phyloP scores from a whole-genome alignment of 1,140 invertebrate species.

The Anthonomus grandis region DNA sequence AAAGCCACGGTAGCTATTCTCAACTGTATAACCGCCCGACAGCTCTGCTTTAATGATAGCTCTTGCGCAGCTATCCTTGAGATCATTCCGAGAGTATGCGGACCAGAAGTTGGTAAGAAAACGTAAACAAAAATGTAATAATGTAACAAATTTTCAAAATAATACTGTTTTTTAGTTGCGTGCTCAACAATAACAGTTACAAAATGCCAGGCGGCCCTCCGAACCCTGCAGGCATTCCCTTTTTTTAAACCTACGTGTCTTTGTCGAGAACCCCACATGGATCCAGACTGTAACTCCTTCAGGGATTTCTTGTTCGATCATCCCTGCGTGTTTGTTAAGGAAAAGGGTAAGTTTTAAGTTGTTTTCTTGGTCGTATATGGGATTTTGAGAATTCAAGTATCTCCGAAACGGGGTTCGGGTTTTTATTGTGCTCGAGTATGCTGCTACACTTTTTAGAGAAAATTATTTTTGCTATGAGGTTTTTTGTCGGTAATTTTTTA shows the following conservation, averaged over 20 bases:
- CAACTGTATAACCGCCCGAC: constrained; percentile 79
- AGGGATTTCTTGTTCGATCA: constrained; percentile 89
- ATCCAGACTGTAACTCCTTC: constrained; percentile 88
- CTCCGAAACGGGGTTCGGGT: no score
- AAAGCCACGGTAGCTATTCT: constrained; percentile 73
- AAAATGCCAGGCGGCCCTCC: constrained; percentile 84
- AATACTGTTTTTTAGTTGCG: constrained; percentile 73
- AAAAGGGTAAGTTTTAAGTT: constrained; percentile 75
- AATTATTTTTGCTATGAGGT: no score
- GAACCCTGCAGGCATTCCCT: constrained; percentile 82
- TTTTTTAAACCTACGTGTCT: constrained; percentile 90
- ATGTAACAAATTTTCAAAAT: neutral
- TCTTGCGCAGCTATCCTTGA: constrained; percentile 84
- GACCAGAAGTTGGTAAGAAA: constrained; percentile 78
- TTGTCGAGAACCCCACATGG: constrained; percentile 81
- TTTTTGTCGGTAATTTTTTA: no score
- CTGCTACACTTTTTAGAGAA: no score
- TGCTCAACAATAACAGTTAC: constrained; percentile 88
- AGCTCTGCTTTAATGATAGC: constrained; percentile 81
- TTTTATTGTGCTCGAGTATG: no score
- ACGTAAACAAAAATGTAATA: constrained; percentile 3
- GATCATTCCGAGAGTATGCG: constrained; percentile 84
- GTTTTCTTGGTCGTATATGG: no score
- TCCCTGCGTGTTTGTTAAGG: constrained; percentile 81
- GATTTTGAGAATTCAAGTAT: no score